phyloP scores from a whole-genome alignment of 2,113 vertebrate species.

The Cololabis saira region DNA sequence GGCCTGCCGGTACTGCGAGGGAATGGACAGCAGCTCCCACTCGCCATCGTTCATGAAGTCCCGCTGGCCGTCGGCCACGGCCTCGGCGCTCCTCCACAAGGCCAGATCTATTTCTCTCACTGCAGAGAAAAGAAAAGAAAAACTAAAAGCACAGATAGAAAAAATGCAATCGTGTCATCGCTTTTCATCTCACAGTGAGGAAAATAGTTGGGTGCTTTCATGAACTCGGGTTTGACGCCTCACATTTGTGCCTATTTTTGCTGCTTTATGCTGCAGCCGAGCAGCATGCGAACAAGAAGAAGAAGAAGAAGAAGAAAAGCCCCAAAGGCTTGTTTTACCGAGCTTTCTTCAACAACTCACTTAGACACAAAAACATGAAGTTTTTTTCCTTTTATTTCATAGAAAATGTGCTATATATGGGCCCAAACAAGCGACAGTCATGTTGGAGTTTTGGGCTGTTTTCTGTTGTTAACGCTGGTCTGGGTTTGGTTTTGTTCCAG shows the following conservation, averaged over 20 bases:
- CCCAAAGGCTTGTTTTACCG: too few relatives aligned
- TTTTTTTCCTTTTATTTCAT: too few relatives aligned
- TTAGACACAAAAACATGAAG: too few relatives aligned
- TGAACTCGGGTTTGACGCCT: background rate
- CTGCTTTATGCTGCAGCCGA: background rate
- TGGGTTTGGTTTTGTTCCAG: too few relatives aligned
- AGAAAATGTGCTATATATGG: too few relatives aligned
- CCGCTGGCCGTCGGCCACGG: slow-evolving; percentile 79
- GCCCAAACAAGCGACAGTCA: too few relatives aligned
- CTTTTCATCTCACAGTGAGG: background rate
- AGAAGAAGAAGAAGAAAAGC: too few relatives aligned
- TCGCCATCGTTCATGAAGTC: slow-evolving; percentile 86
- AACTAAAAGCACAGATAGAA: background rate
- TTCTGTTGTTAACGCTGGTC: too few relatives aligned
- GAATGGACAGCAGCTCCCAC: slow-evolving; percentile 88
- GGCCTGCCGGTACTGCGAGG: slow-evolving; percentile 77
- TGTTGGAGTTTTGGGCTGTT: too few relatives aligned
- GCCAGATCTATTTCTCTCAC: slow-evolving; percentile 87
- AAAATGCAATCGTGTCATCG: background rate
- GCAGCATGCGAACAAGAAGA: too few relatives aligned
- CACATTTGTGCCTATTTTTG: background rate
- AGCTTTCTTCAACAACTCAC: too few relatives aligned
- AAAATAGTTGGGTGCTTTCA: background rate
- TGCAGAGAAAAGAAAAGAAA: slow-evolving; percentile 43
- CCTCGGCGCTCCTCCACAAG: slow-evolving; percentile 82